Percentiles rank a stretch among this genome's conserved stretches.
phyloP scores from a whole-genome alignment of 1,140 invertebrate species.

The Drosophila sechellia region DNA sequence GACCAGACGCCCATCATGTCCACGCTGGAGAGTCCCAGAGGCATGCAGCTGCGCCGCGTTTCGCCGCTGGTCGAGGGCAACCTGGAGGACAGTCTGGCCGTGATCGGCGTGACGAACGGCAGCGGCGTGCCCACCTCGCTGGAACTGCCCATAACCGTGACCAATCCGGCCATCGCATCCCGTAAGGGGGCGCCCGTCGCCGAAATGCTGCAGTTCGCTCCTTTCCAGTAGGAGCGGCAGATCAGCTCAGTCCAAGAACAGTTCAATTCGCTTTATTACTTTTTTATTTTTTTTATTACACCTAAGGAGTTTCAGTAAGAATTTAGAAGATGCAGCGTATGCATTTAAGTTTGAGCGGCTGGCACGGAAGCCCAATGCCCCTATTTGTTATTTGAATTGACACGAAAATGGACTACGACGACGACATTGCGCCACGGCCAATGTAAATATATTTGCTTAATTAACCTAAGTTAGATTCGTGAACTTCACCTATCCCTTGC shows the following conservation, averaged over 20 bases:
- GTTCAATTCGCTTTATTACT: not conserved
- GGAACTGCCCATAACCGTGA: slow-evolving; percentile 88
- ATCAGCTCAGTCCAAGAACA: not conserved
- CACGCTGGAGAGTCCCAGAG: slow-evolving; percentile 88
- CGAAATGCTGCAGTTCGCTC: slow-evolving; percentile 53
- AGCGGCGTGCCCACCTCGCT: slow-evolving; percentile 87
- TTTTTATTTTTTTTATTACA: slow-evolving; percentile 6
- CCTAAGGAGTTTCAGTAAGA: not conserved
- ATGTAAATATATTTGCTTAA: slow-evolving; percentile 1
- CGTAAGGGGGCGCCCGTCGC: slow-evolving; percentile 17
- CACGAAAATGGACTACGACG: not conserved
- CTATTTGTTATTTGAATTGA: slow-evolving; percentile 5
- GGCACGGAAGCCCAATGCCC: not conserved
- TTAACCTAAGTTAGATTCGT: not conserved
- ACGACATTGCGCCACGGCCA: not conserved
- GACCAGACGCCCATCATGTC: slow-evolving; percentile 92
- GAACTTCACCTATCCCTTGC: not conserved
- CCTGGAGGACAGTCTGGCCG: slow-evolving; percentile 86
- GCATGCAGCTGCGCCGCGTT: slow-evolving; percentile 45
- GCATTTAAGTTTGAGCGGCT: slow-evolving; percentile 3
- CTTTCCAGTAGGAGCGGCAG: slow-evolving; percentile 43
- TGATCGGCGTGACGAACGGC: slow-evolving; percentile 85
- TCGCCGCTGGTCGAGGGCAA: slow-evolving; percentile 66
- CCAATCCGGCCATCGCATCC: slow-evolving; percentile 88
- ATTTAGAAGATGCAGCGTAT: not conserved